phyloP scores from a whole-genome alignment of 2,113 vertebrate genomes.

The Oxyura jamaicensis region DNA sequence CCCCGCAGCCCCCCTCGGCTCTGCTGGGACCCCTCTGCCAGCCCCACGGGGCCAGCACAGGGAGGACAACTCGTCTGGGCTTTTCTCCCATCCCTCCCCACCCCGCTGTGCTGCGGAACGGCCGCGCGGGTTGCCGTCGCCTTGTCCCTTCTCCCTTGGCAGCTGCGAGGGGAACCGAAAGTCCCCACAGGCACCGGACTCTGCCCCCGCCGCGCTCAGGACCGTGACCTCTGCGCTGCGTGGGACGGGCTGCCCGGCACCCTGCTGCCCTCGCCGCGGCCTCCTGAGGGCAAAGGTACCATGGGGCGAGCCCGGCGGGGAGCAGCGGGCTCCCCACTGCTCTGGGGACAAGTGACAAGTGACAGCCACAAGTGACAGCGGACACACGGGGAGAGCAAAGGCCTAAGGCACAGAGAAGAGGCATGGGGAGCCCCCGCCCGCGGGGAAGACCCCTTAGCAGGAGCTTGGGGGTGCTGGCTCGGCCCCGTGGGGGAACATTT shows the following conservation, averaged over 20 bases:
- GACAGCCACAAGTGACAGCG: not conserved
- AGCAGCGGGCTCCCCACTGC: not conserved
- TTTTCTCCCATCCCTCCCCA: not conserved
- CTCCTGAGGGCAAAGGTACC: not conserved
- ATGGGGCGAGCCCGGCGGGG: not conserved
- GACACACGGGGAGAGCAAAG: not conserved
- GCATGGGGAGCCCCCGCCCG: not conserved
- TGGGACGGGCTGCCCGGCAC: not conserved
- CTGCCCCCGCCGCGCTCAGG: not conserved
- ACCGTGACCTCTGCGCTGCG: not conserved
- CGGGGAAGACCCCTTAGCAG: no score
- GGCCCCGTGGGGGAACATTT: no score
- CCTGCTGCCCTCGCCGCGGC: not conserved
- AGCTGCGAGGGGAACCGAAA: not conserved
- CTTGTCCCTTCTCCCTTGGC: not conserved
- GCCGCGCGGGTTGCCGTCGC: not conserved
- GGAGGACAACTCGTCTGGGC: accelerated
- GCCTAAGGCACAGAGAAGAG: not conserved
- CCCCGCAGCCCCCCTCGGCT: not conserved
- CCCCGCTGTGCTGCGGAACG: accelerated
- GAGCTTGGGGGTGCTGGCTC: no score
- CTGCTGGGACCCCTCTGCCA: not conserved
- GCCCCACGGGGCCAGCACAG: not conserved
- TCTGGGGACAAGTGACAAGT: not conserved
- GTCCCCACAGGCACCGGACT: not conserved